Evolutionary conservation across 1,140 invertebrate genomes (phyloP).

Genomic region (Trichoplusia ni): DNA sequence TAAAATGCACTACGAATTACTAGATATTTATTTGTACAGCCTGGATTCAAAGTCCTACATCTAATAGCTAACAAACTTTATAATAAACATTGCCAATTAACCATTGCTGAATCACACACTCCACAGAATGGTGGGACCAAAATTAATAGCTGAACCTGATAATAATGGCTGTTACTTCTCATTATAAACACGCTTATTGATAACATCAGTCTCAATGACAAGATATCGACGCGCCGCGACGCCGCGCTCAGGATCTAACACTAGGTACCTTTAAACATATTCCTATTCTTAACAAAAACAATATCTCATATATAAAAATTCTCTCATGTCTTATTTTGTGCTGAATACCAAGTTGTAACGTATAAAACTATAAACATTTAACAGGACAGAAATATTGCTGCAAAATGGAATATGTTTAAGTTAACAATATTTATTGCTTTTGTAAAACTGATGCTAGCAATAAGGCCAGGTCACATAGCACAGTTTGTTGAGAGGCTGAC

Average conservation of each 20-base stretch:
- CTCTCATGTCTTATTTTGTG: slow-evolving; percentile 49
- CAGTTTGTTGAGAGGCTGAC: slow-evolving; percentile 32
- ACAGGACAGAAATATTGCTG: slow-evolving; percentile 33
- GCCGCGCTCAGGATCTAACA: slow-evolving; percentile 48
- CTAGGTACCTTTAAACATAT: slow-evolving; percentile 52
- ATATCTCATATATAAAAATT: slow-evolving; percentile 44
- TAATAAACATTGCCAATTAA: slow-evolving; percentile 62
- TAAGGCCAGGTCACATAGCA: slow-evolving; percentile 49
- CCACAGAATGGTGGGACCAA: slow-evolving; percentile 36
- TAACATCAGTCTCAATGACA: slow-evolving; percentile 66
- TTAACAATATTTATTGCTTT: slow-evolving; percentile 58
- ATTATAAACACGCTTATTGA: slow-evolving; percentile 53
- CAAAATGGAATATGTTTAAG: slow-evolving; percentile 38
- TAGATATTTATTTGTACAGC: slow-evolving; percentile 77
- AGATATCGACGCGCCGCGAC: slow-evolving; percentile 52
- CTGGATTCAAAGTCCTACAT: slow-evolving; percentile 75
- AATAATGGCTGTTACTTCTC: slow-evolving; percentile 22
- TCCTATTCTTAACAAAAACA: slow-evolving; percentile 47
- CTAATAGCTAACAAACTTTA: slow-evolving; percentile 77
- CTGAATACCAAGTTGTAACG: slow-evolving; percentile 37
- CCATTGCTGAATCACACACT: slow-evolving; percentile 37
- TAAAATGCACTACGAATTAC: slow-evolving; percentile 79
- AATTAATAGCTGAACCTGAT: slow-evolving; percentile 31
- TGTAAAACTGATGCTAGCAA: slow-evolving; percentile 67
- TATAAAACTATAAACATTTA: slow-evolving; percentile 36